Conservation (phyloP, 2,113 vertebrate species). For the Micronisus gabar region DNA sequence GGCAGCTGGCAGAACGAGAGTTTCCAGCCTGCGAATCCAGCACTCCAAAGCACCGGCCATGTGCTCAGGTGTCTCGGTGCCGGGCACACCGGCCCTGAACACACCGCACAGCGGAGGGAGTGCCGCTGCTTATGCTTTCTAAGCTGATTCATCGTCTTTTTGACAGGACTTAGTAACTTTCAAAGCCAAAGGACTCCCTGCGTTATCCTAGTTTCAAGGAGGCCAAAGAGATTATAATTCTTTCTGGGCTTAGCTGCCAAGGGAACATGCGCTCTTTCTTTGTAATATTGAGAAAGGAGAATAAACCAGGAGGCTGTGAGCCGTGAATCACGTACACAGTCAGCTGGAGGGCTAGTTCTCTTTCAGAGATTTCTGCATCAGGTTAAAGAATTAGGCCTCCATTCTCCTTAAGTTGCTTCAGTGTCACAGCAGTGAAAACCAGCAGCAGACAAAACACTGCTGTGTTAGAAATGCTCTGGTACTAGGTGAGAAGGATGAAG, state of each 20-base stretch:
- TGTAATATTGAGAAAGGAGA: background rate
- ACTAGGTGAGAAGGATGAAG: background rate
- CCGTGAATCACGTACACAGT: rapidly evolving
- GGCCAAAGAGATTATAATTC: background rate
- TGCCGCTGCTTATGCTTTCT: rapidly evolving
- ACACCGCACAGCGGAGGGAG: no score
- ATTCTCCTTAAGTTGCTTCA: background rate
- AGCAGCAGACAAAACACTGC: background rate
- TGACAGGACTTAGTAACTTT: background rate
- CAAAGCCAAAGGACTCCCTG: background rate
- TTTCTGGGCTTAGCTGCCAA: background rate
- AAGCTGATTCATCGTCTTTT: background rate
- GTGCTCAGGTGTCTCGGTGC: no score
- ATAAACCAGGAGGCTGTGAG: background rate
- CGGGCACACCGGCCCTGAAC: background rate
- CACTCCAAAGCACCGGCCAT: background rate
- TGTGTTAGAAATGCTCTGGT: background rate
- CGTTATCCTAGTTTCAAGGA: background rate
- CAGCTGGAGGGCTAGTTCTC: background rate
- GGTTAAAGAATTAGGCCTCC: background rate
- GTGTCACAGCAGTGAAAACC: background rate
- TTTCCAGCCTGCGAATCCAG: background rate
- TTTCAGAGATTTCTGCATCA: background rate
- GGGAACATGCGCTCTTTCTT: background rate
- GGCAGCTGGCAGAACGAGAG: background rate